Evolutionary conservation across 2,113 vertebrate species (phyloP), one percentile per base, ranked within the genome.

Genomic region (Shinisaurus crocodilurus): DNA sequence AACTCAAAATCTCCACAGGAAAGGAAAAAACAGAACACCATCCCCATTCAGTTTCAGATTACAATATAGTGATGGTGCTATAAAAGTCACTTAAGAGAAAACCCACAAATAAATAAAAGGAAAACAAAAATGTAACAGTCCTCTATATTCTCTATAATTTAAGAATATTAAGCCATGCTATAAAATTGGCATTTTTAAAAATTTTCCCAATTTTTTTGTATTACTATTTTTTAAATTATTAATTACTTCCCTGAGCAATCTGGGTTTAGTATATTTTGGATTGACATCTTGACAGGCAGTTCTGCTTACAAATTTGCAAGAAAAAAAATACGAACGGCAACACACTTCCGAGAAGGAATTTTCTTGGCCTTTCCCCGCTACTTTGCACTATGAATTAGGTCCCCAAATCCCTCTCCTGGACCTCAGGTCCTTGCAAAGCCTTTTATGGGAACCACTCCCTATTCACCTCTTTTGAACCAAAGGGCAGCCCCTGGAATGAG

Each of bases 241-340:
- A 95, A 96, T 97, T 97, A 97, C 96, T 98, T 37, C 97, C 97
- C 97, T 98, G 97, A 98, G 97, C 97, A 95, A 94, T 97, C 90
- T 95, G 91, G 92, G 92, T 89, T 32, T 82, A 54, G 82, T 74
- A 92, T 90, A 93, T 94, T 97, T 97, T 96, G 97, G 97, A 97
- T 95, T 96, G 93, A 96, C 96, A 93, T 95, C 75, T 95, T 96
- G 96, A 97, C 97, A 98, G 97, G 97, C 97, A 98, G 97, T 89
- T 95, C 95, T 95, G 96, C 94, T 96, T 93, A 97, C 94, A 97
- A 86, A 96, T 97, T 93, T 93, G 96, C 96, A 96, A 94, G 96
- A 97, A 95, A 94, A 40, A 63, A 54, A 96, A 93, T n/a, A 93
- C 48, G 79, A 95, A 97, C 93, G 96, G 95, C 94, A 91, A 95